phyloP scores from a whole-genome alignment of 2,113 vertebrate genomes.

The Callipepla squamata region DNA sequence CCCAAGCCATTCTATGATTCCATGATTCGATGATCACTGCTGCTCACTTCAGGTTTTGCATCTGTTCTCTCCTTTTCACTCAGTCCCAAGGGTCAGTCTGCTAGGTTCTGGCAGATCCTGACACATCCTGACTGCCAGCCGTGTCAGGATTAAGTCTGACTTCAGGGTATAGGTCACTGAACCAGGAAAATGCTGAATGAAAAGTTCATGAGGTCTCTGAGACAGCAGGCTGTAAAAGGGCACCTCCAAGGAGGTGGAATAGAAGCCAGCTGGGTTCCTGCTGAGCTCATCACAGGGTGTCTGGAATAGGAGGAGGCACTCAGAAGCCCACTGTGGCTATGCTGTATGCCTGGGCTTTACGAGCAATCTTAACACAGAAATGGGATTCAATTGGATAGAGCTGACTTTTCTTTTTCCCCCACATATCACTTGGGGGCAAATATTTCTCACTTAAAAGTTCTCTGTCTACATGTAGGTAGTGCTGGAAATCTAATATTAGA shows the following conservation, averaged over 20 bases:
- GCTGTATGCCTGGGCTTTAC: not conserved
- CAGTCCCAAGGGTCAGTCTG: not conserved
- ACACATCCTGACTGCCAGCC: not conserved
- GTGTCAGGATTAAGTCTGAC: not conserved
- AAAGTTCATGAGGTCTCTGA: not conserved
- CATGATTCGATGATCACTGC: not conserved
- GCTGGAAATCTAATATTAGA: not conserved
- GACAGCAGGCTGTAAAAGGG: not conserved
- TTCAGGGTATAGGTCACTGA: not conserved
- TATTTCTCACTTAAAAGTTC: not conserved
- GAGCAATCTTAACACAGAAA: not conserved
- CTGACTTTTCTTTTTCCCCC: not conserved
- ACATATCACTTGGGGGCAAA: not conserved
- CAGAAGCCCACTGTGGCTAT: not conserved
- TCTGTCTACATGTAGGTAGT: not conserved
- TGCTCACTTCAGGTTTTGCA: not conserved
- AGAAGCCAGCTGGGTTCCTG: not conserved
- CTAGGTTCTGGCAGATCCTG: not conserved
- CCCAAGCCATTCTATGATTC: no score
- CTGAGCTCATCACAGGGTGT: fast-evolving
- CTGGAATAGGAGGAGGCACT: not conserved
- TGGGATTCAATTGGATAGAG: not conserved
- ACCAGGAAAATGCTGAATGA: not conserved
- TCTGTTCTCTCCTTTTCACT: not conserved
- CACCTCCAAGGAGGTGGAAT: not conserved